These are phyloP conservation scores for Oostethus manadensis DNA, from an alignment of 2,113 vertebrate species.

Conservation along the genomic window DNA sequence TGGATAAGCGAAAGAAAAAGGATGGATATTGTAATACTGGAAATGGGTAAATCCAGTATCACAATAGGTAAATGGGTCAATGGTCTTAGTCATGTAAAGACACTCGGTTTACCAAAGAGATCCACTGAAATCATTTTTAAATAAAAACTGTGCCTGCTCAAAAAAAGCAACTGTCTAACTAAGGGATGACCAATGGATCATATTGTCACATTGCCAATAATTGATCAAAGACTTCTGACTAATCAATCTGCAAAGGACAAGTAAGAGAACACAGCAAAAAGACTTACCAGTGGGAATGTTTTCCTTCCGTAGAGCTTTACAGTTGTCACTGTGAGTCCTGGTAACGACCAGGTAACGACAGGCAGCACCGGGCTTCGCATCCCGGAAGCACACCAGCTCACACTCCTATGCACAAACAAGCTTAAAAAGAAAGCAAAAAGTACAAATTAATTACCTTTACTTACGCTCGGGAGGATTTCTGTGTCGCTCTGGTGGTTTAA, in stretches of 20 bases:
- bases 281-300: constrained; percentile 69
- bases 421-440: neutral
- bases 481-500: constrained; percentile 57
- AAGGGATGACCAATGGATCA: neutral
- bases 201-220: neutral
- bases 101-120: neutral
- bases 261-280: neutral
- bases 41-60: too few species aligned
- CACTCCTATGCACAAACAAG: constrained; percentile 59
- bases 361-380: constrained; percentile 73
- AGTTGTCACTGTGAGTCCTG: constrained; percentile 75
- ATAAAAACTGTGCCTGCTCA: neutral
- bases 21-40: too few species aligned
- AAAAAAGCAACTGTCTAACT: neutral
- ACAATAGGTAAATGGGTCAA: too few species aligned
- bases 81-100: neutral
- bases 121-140: neutral
- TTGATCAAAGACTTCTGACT: neutral
- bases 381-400: constrained; percentile 78
- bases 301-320: constrained; percentile 66
- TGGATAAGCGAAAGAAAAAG: too few species aligned
- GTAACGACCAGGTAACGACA: constrained; percentile 83
- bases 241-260: neutral
- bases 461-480: constrained; percentile 62
- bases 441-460: neutral